These are phyloP conservation scores for Thecophora atra DNA, from an alignment of 2,888 invertebrate genomes.

Conservation along the genomic window DNA sequence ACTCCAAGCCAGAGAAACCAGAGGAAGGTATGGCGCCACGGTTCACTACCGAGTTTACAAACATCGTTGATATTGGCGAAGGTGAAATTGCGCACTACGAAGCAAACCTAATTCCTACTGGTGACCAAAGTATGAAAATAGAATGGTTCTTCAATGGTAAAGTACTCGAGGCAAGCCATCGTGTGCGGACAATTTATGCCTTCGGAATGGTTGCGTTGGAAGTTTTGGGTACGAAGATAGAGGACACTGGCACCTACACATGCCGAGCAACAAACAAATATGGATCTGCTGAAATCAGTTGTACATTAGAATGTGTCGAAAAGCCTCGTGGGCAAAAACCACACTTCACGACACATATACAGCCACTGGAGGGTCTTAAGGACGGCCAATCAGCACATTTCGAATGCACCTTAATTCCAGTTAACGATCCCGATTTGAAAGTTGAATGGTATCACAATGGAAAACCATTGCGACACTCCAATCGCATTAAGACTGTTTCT, in stretches of 20 bases:
- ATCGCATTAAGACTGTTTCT: constrained; percentile 90
- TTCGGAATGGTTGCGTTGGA: constrained; percentile 98
- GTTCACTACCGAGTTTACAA: constrained; percentile 87
- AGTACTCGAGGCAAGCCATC: constrained; percentile 85
- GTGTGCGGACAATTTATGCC: constrained; percentile 92
- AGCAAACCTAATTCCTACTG: constrained; percentile 92
- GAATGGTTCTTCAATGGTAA: constrained; percentile 97
- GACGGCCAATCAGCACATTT: constrained; percentile 96
- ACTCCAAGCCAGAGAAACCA: constrained; percentile 74
- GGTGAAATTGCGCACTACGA: constrained; percentile 98
- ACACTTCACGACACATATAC: constrained; percentile 86
- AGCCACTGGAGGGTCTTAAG: constrained; percentile 83
- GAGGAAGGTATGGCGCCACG: constrained; percentile 87
- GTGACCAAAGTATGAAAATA: constrained; percentile 92
- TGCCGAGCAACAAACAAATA: constrained; percentile 90
- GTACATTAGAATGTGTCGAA: constrained; percentile 83
- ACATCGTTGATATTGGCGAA: constrained; percentile 85
- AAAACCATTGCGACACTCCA: constrained; percentile 85
- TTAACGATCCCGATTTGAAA: constrained; percentile 91
- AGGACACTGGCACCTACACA: constrained; percentile 90
- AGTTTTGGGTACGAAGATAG: constrained; percentile 91
- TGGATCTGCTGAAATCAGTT: constrained; percentile 87
- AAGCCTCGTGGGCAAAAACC: constrained; percentile 87
- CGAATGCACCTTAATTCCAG: constrained; percentile 92
- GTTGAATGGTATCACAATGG: constrained; percentile 98